Base-by-base conservation (phyloP, 1,140 invertebrate genomes). In the Ceratina calcarata region DNA sequence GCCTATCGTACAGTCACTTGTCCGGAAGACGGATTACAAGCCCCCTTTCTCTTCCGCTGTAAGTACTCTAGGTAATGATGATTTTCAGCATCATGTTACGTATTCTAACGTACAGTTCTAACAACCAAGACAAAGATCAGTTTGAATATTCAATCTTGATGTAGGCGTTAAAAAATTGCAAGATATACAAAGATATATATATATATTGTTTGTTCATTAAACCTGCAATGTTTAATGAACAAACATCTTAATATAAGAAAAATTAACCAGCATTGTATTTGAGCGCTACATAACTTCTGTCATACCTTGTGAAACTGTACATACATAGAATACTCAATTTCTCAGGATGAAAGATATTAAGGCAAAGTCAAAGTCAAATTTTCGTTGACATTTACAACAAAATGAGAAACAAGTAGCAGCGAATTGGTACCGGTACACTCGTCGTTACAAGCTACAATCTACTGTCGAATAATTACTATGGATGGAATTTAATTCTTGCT, bases 351-450 rank as follows among this genome's bases (percentile, higher is more conserved):
- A 91, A 16, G 93, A 93, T 0, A 58, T 78, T 20, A 74, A 80
- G 0, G 93, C 91, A 0, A 88, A n/a, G n/a, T n/a, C n/a, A n/a
- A n/a, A n/a, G n/a, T n/a, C n/a, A n/a, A 81, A 83, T 72, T 79
- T 89, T 55, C 6, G 91, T 93, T 13, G 94, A 93, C 0, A 90
- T 95, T 61, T 95, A 94, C 87, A 77, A 55, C n/a, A 93, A 90
- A 68, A 37, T 70, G 20, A 58, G 37, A 58, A 72, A 3, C 13
- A 76, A 82, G 3, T 90, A 87, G 76, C 80, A 83, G 67, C 93
- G 94, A 75, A 91, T 93, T 65, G 95, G 94, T 67, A 94, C 93
- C 0, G 94, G 94, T 0, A 91, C 94, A 3, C 88, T 94, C 6
- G 37, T 45, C 7, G 37, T 6, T 4, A 85, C 94, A 60, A 91